Evolutionary conservation across 92 coral and sea anemone species (phyloP), one percentile per base, ranked within the genome.

Genomic region (Phenganax marumi): DNA sequence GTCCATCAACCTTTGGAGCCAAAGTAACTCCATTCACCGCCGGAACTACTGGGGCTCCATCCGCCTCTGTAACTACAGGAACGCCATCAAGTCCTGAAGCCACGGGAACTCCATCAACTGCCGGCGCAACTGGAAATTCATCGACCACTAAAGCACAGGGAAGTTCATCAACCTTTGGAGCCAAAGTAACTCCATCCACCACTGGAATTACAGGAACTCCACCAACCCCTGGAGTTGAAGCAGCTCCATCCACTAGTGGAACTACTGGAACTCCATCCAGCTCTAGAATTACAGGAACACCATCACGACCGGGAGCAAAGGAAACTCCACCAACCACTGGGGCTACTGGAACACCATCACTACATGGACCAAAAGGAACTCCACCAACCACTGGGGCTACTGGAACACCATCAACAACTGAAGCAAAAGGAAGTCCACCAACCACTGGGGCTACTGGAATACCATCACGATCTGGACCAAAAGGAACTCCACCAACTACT

Each of bases 1-100:
- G 70, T 18, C 70, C 22, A 12, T 39, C 22, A 18, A 63, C 70
- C 7, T 39, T 18, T 63, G 70, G 70, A 63, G 26, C n/a, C 70
- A 11, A 10, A 11, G 43, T 33, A 33, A 33, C 43, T 33, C 43
- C 43, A 33, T 5, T 33, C 43, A 33, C 3, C 43, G 50, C 49
- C 51, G 58, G 79, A 51, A 74, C 79, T 0, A 19, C 79, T 25
- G 79, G 64, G 1, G n/a, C 79, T 21, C 23, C 21, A 13, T 18
- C 61, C 49, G 10, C 48, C 33, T 19, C 76, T 43, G 53, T 21
- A 12, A 46, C 52, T 43, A 52, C 76, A 23, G 12, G 8, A 47
- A 70, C 21, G 25, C 78, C 78, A 50, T 56, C 25, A 3, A 12
- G 43, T 25, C 51, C 73, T 3, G 73, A 26, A 68, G 26, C 47